Evolutionary conservation across 2,888 invertebrate species (phyloP).

Genomic region (Apodemia mormo): DNA sequence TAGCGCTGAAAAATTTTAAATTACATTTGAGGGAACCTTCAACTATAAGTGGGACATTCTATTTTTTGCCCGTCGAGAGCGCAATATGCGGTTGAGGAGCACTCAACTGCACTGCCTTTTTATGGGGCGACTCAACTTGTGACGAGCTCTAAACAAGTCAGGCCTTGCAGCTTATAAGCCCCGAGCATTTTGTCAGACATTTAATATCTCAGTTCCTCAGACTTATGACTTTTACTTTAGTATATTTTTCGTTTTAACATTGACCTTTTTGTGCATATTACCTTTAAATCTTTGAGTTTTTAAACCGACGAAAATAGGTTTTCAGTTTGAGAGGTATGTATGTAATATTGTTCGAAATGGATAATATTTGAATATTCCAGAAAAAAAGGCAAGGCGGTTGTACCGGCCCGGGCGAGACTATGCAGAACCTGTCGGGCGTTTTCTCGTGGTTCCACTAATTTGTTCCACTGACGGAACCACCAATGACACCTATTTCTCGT

Average conservation of each 20-base stretch:
- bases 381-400: too few species aligned
- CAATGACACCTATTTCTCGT: too few species aligned
- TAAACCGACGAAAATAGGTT: neutral
- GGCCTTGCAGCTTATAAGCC: conserved; percentile 31
- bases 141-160: conserved; percentile 33
- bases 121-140: conserved; percentile 34
- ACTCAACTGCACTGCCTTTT: conserved; percentile 39
- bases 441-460: too few species aligned
- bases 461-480: too few species aligned
- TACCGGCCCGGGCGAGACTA: too few species aligned
- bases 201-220: conserved; percentile 5
- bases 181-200: conserved; percentile 19
- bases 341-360: too few species aligned
- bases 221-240: conserved; percentile 2
- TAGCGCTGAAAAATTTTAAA: conserved; percentile 35
- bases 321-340: too few species aligned
- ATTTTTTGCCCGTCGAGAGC: conserved; percentile 37
- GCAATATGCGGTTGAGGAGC: conserved; percentile 40
- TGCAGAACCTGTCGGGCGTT: too few species aligned
- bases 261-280: neutral
- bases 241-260: neutral
- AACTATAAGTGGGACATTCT: conserved; percentile 38
- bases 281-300: neutral
- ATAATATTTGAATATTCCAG: too few species aligned
- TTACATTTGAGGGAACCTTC: conserved; percentile 35